Percentiles rank a stretch among this genome's conserved stretches.
Conservation (phyloP, 2,113 vertebrate species). For the Zosterops pallidus region DNA sequence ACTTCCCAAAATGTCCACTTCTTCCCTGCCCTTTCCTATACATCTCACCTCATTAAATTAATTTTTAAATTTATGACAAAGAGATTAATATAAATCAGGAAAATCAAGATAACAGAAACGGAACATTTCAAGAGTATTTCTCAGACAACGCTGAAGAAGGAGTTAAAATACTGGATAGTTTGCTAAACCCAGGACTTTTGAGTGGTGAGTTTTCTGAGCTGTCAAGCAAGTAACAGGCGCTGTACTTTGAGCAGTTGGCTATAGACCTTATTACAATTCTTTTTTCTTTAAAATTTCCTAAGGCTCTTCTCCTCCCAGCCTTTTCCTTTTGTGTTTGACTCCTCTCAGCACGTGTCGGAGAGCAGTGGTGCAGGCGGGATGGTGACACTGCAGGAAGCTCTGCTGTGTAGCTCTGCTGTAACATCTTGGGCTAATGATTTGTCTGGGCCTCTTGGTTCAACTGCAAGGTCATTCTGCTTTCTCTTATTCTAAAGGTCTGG, state of each 20-base stretch:
- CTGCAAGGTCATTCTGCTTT: conserved; percentile 21
- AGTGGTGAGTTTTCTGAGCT: background rate
- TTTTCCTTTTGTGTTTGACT: conserved; percentile 36
- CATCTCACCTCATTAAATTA: background rate
- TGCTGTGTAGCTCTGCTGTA: background rate
- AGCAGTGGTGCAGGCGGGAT: background rate
- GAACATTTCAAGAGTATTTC: background rate
- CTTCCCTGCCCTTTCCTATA: background rate
- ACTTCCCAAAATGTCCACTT: background rate
- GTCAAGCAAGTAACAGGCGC: background rate
- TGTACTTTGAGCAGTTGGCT: background rate
- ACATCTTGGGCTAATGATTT: conserved; percentile 44
- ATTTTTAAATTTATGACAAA: background rate
- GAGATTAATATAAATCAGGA: background rate
- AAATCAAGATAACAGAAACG: conserved; percentile 1
- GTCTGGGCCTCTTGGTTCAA: conserved; percentile 32
- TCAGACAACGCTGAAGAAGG: background rate
- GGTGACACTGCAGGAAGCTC: conserved; percentile 11
- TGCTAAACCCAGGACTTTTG: background rate
- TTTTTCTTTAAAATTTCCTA: background rate
- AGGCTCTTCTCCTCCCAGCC: background rate
- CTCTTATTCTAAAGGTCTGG: conserved; percentile 3
- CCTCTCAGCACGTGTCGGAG: background rate
- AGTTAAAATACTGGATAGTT: background rate
- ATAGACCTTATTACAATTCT: background rate